These are phyloP conservation scores for Periplaneta americana DNA, from an alignment of 1,140 invertebrate species.

Conservation along the genomic window DNA sequence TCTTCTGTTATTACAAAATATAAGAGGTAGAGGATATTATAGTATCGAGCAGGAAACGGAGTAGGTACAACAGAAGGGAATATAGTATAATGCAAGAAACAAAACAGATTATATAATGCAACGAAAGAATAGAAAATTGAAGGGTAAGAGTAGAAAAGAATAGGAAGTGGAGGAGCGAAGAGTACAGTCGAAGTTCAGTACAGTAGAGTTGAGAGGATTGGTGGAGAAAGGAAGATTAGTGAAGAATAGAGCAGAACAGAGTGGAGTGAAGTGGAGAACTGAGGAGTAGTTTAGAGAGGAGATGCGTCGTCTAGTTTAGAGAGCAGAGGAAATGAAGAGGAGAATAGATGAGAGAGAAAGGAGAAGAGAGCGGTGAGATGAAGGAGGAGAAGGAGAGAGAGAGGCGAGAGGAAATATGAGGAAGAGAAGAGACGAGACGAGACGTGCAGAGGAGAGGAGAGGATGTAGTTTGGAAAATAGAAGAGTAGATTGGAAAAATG, in stretches of 20 bases:
- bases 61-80: no score
- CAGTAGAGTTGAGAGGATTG: background rate
- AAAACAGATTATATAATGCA: no score
- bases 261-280: background rate
- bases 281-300: background rate
- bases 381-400: background rate
- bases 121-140: background rate
- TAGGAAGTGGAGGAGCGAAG: background rate
- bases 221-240: background rate
- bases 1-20: no score
- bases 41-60: no score
- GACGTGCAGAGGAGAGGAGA: no score
- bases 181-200: background rate
- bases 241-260: background rate
- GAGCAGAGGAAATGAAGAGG: background rate
- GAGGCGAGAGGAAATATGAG: background rate
- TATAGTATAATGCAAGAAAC: no score
- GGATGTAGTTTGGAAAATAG: no score
- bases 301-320: background rate
- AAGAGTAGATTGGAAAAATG: no score
- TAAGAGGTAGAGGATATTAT: no score
- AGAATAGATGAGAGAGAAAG: background rate
- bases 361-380: background rate
- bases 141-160: background rate
- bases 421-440: background rate